phyloP scores from a whole-genome alignment of 1,140 invertebrate species.

The Caerostris darwini region DNA sequence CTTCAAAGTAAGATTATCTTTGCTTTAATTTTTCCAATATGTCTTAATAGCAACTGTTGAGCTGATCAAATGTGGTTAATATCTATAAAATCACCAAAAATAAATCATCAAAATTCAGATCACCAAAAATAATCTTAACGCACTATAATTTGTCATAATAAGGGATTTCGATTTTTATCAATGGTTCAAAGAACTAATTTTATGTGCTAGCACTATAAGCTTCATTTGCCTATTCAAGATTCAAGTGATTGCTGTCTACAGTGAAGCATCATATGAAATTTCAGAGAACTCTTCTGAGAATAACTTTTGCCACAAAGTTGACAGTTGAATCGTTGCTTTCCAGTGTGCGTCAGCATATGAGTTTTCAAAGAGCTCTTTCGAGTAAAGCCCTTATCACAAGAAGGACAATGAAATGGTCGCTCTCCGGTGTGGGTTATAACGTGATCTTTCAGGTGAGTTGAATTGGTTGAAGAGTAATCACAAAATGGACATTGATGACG shows the following conservation, averaged over 20 bases:
- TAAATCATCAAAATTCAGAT: too few relatives aligned
- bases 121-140: too few relatives aligned
- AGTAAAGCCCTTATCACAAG: not conserved
- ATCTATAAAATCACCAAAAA: too few relatives aligned
- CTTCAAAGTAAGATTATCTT: too few relatives aligned
- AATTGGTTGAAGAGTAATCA: not conserved
- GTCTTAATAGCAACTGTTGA: too few relatives aligned
- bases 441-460: not conserved
- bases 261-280: conserved; percentile 9
- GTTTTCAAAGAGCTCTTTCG: not conserved
- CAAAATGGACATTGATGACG: not conserved
- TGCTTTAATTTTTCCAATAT: too few relatives aligned
- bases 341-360: not conserved
- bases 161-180: not conserved
- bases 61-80: too few relatives aligned
- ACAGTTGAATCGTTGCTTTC: not conserved
- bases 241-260: not conserved
- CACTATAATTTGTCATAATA: too few relatives aligned
- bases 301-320: conserved; percentile 57
- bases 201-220: not conserved
- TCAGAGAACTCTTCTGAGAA: not conserved
- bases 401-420: not conserved
- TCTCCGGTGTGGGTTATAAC: not conserved
- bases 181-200: not conserved
- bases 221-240: not conserved